Evolutionary conservation across 1,140 invertebrate genomes (phyloP).

Genomic region (Cotesia chilonis): DNA sequence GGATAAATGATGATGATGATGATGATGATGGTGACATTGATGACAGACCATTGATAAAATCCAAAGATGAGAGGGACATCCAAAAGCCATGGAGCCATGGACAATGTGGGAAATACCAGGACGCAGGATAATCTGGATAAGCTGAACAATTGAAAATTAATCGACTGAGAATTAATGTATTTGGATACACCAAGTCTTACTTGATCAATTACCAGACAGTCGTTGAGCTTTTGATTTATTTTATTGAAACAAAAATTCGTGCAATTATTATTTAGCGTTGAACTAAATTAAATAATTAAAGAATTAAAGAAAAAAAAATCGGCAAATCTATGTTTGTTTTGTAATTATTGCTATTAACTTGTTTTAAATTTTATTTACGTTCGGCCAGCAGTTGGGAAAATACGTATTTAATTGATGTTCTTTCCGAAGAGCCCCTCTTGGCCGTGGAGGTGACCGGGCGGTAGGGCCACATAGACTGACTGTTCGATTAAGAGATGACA

Average conservation of each 20-base stretch:
- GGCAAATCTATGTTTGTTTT: constrained; percentile 1
- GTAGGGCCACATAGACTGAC: constrained; percentile 64
- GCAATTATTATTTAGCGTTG: constrained; percentile 5
- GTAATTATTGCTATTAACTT: constrained; percentile 44
- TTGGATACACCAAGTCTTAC: constrained; percentile 61
- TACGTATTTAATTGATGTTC: constrained; percentile 65
- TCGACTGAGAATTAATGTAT: constrained; percentile 4
- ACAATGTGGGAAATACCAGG: constrained; percentile 59
- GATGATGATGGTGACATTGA: too few species aligned
- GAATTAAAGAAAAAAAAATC: too few species aligned
- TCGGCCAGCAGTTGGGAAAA: constrained; percentile 56
- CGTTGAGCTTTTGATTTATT: constrained; percentile 24
- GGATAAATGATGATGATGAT: too few species aligned
- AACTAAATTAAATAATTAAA: neutral
- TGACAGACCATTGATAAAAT: neutral
- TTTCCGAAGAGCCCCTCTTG: constrained; percentile 69
- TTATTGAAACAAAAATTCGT: too few species aligned
- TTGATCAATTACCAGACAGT: constrained; percentile 64
- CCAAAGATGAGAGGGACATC: neutral
- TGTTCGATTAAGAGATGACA: constrained; percentile 47
- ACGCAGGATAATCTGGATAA: constrained; percentile 36
- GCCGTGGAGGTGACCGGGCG: constrained; percentile 64
- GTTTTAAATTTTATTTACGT: constrained; percentile 62
- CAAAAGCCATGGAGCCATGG: constrained; percentile 1
- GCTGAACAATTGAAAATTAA: too few species aligned